A percentile compares a stretch with the other conserved stretches of the same genome.
phyloP scores from a whole-genome alignment of 2,888 invertebrate genomes.

The Omphaloscelis lunosa region DNA sequence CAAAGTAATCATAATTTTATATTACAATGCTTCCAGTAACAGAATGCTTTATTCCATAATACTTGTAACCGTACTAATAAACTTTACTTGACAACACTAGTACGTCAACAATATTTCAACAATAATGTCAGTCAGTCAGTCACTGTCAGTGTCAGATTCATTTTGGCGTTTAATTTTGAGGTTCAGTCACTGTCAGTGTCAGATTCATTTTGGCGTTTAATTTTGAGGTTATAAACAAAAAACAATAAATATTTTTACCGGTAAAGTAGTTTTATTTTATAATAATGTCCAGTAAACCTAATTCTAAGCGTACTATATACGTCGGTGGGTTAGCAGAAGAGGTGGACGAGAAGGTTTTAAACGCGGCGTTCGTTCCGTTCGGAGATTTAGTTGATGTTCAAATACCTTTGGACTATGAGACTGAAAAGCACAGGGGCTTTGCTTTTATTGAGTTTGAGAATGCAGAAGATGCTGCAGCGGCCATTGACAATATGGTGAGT shows the following conservation, averaged over 20 bases:
- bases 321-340: constrained; percentile 98
- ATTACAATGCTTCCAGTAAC: background rate
- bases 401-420: constrained; percentile 99
- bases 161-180: constrained; percentile 33
- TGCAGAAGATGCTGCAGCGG: constrained; percentile 99
- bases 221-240: constrained; percentile 59
- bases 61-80: background rate
- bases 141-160: background rate
- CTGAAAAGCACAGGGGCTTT: constrained; percentile 99
- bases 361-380: constrained; percentile 99
- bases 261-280: constrained; percentile 13
- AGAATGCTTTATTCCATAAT: background rate
- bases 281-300: constrained; percentile 89
- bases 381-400: constrained; percentile 99
- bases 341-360: constrained; percentile 98
- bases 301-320: constrained; percentile 95
- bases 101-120: background rate
- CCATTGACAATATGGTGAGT: constrained; percentile 99
- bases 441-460: constrained; percentile 99
- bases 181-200: too few species aligned
- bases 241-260: constrained; percentile 47
- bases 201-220: background rate
- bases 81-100: background rate
- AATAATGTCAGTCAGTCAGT: background rate
- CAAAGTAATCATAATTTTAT: background rate